Percentiles rank a stretch among this genome's conserved stretches.
Conservation (phyloP, 2,888 invertebrate genomes). For the Callinectes sapidus region DNA sequence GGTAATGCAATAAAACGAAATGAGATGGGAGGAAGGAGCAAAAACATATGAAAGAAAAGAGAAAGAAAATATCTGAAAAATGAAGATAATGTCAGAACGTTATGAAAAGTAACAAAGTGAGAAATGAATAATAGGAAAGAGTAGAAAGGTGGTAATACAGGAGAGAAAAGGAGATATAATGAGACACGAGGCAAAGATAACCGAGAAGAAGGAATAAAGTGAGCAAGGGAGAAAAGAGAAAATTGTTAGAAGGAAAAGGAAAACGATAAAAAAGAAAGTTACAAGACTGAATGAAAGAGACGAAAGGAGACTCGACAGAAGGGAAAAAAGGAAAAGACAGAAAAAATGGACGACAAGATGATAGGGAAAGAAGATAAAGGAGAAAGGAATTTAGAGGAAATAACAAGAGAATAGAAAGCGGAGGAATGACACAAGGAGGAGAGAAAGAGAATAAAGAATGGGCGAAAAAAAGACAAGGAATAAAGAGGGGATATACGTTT, state of each 20-base stretch:
- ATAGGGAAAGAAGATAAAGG: not conserved
- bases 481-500: not conserved
- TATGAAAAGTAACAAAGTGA: not conserved
- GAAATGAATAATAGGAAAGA: not conserved
- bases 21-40: not conserved
- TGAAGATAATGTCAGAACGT: not conserved
- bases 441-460: not conserved
- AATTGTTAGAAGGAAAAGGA: not conserved
- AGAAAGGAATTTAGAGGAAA: not conserved
- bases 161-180: not conserved
- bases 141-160: not conserved
- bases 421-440: not conserved
- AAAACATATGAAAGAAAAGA: not conserved
- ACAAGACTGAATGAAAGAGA: not conserved
- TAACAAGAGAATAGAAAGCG: not conserved
- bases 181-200: not conserved
- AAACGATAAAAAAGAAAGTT: not conserved
- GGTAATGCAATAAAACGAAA: slow-evolving; percentile 7
- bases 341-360: not conserved
- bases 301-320: not conserved
- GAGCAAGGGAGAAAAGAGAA: not conserved
- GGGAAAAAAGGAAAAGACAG: not conserved
- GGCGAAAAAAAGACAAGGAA: not conserved
- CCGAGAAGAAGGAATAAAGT: not conserved
- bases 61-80: not conserved